Conservation (phyloP, 2,888 invertebrate genomes). For the Scaptomyza flava region DNA sequence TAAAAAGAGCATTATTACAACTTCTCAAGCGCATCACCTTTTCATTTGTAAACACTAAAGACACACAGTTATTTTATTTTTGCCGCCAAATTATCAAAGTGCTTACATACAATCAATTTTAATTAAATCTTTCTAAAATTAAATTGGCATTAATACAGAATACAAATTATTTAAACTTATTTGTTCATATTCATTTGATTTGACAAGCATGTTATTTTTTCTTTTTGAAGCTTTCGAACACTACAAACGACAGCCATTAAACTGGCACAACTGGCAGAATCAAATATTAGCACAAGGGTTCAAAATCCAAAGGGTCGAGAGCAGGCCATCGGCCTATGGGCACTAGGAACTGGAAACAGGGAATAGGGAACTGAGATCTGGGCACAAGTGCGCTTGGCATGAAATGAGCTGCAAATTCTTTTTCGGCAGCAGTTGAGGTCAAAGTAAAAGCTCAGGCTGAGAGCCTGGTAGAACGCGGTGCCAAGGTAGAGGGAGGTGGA, state of each 20-base stretch:
- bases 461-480: not conserved
- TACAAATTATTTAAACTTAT: not conserved
- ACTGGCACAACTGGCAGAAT: slow-evolving; percentile 55
- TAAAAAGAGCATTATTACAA: too few species aligned
- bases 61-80: too few species aligned
- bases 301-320: slow-evolving; percentile 13
- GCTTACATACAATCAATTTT: not conserved
- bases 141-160: not conserved
- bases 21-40: too few species aligned
- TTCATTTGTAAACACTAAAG: too few species aligned
- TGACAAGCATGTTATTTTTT: not conserved
- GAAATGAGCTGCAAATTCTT: slow-evolving; percentile 78
- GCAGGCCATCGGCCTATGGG: not conserved
- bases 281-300: slow-evolving; percentile 73
- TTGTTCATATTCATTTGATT: not conserved
- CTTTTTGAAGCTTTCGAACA: not conserved
- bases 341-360: not conserved
- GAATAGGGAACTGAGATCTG: not conserved
- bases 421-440: slow-evolving; percentile 59
- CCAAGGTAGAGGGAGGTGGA: too few species aligned
- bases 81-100: too few species aligned
- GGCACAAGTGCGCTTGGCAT: slow-evolving; percentile 66
- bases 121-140: not conserved
- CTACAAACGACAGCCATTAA: slow-evolving; percentile 48
- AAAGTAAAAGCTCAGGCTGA: slow-evolving; percentile 4